Percentiles rank a stretch among this genome's conserved stretches.
Conservation (phyloP, 2,888 invertebrate genomes). For the Aleiodes testaceus region DNA sequence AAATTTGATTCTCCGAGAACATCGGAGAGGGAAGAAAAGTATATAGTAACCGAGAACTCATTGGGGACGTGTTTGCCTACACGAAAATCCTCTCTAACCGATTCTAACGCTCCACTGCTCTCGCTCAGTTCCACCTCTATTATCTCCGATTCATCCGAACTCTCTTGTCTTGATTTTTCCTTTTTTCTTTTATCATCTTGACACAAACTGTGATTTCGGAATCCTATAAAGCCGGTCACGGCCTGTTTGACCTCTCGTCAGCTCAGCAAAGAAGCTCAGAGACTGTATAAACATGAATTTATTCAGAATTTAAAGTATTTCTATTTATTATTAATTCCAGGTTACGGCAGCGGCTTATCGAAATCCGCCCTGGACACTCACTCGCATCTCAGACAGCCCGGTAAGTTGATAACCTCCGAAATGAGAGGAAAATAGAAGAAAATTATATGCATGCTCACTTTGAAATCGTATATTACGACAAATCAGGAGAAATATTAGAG, state of each 20-base stretch:
- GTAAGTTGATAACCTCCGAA: conserved; percentile 74
- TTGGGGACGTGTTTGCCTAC: conserved; percentile 70
- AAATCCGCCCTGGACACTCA: conserved; percentile 91
- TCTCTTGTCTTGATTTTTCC: conserved; percentile 11
- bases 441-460: too few species aligned
- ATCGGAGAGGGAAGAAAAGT: conserved; percentile 4
- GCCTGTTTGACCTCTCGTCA: conserved; percentile 45
- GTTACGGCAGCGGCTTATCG: conserved; percentile 90
- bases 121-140: conserved; percentile 32
- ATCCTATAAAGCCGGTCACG: conserved; percentile 27
- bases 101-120: conserved; percentile 67
- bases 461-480: too few species aligned
- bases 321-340: conserved; percentile 77
- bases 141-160: conserved; percentile 13
- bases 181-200: conserved; percentile 30
- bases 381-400: conserved; percentile 92
- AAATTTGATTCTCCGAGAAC: conserved; percentile 43
- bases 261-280: conserved; percentile 14
- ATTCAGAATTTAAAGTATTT: conserved; percentile 41
- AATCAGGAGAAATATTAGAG: too few species aligned
- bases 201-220: conserved; percentile 30
- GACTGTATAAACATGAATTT: conserved; percentile 12
- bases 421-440: too few species aligned
- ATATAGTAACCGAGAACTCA: conserved; percentile 55
- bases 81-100: conserved; percentile 73